Percentiles rank a stretch among this genome's conserved stretches.
Conservation (phyloP, 2,888 invertebrate genomes). For the Caradrina kadenii region DNA sequence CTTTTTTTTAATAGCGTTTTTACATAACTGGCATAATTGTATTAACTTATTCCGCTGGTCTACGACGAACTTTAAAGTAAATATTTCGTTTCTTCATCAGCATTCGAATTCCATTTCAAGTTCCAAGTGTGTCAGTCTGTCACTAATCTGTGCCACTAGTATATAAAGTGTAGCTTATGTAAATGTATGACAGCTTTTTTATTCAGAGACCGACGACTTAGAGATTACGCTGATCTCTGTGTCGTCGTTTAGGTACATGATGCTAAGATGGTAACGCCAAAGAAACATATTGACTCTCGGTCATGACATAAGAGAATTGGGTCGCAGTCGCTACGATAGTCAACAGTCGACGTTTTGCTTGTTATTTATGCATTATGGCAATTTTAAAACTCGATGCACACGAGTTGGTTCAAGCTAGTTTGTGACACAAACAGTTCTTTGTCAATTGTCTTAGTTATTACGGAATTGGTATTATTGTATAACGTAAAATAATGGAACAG, state of each 20-base stretch:
- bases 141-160: slow-evolving; percentile 24
- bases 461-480: slow-evolving; percentile 11
- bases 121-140: slow-evolving; percentile 26
- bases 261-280: slow-evolving; percentile 18
- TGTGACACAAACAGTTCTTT: slow-evolving; percentile 12
- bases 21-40: too few relatives aligned
- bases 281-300: slow-evolving; percentile 26
- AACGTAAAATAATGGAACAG: slow-evolving; percentile 14
- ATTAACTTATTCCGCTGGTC: background rate
- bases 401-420: slow-evolving; percentile 12
- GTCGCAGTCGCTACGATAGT: slow-evolving; percentile 10
- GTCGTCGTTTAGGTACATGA: slow-evolving; percentile 14
- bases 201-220: slow-evolving; percentile 5
- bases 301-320: slow-evolving; percentile 35
- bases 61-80: slow-evolving; percentile 19
- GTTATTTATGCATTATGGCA: slow-evolving; percentile 35
- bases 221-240: slow-evolving; percentile 28
- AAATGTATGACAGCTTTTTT: slow-evolving; percentile 45
- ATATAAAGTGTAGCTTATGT: slow-evolving; percentile 33
- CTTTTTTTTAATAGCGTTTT: slow-evolving; percentile 8
- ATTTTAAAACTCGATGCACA: slow-evolving; percentile 25
- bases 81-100: slow-evolving; percentile 30
- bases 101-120: slow-evolving; percentile 8
- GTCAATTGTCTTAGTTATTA: slow-evolving; percentile 7
- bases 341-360: slow-evolving; percentile 19